Base-by-base conservation (phyloP, 2,113 vertebrate genomes). In the Scortum barcoo region DNA sequence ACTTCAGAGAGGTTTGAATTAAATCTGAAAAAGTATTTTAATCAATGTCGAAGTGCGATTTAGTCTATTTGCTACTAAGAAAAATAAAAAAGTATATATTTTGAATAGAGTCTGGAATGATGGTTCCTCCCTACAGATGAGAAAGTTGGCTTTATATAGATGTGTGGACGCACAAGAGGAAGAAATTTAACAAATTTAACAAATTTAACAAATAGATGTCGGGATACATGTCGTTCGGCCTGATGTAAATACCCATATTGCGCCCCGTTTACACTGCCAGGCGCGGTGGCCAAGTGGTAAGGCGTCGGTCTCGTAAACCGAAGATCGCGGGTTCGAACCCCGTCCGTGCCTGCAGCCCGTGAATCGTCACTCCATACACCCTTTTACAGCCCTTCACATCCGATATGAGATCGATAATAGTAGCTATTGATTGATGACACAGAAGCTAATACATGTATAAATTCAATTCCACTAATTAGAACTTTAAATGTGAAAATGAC, bases 211-310 rank as follows among this genome's bases (percentile, higher is more conserved):
- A n/a, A n/a, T n/a, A n/a, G n/a, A n/a, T n/a, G n/a, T n/a, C n/a
- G n/a, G n/a, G n/a, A n/a, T n/a, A n/a, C n/a, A n/a, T n/a, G n/a
- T n/a, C n/a, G n/a, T n/a, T n/a, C n/a, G n/a, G n/a, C n/a, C n/a
- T n/a, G n/a, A n/a, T 12, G 10, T 44, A 53, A 58, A 61, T 61
- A 2, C 11, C 8, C 30, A 22, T 5, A 28, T 0, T 0, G 4
- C 8, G 38, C 3, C 9, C 9, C 0, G 0, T 28, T 8, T 12
- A n/a, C 36, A 90, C 19, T 87, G 80, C 94, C 76, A 84, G 96
- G 96, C 97, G 96, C 96, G 96, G 97, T 97, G 96, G 96, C 97
- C 95, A 97, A 97, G 97, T 97, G 96, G 96, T 96, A 96, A 96
- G 96, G 96, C 95, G 96, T 97, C 96, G 96, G 96, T 97, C 96